These are phyloP conservation scores for Anser brachyrhynchus DNA, from an alignment of 2,113 vertebrate species.

Conservation along the genomic window DNA sequence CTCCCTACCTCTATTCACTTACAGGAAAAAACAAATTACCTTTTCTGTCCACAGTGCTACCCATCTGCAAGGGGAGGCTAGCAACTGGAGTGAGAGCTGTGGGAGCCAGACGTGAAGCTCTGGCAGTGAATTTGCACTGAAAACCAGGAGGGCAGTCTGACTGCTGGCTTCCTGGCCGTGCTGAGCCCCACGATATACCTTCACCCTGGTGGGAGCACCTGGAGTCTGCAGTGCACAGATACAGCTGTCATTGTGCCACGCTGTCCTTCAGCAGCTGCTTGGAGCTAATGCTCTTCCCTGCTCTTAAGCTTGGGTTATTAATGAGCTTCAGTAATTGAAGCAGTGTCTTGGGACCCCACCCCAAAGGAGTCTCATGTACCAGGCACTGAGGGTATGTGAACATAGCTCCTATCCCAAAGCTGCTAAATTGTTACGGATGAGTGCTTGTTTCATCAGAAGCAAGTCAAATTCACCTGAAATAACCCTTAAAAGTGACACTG, in stretches of 20 bases:
- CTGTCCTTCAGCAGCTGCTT: neutral
- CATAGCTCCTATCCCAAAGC: neutral
- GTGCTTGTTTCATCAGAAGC: constrained; percentile 59
- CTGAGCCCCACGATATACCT: no score
- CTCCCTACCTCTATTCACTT: constrained; percentile 22
- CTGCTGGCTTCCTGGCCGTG: neutral
- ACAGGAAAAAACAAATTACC: constrained; percentile 46
- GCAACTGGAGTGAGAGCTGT: neutral
- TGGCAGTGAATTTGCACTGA: no score
- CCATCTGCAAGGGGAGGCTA: neutral
- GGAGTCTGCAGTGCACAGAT: no score
- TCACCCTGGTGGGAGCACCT: neutral
- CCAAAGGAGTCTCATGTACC: neutral
- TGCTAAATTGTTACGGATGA: constrained; percentile 38
- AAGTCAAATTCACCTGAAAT: constrained; percentile 61
- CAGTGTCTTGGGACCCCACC: constrained; percentile 18
- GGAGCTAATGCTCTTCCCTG: neutral
- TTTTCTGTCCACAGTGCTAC: neutral
- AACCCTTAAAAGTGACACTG: constrained; percentile 23
- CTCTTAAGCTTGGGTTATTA: constrained; percentile 4
- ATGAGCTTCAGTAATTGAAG: constrained; percentile 55
- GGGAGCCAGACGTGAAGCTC: no score
- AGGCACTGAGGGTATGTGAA: neutral
- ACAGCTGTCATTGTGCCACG: neutral
- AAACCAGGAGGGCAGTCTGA: neutral